Conservation (phyloP, 2,888 invertebrate genomes). For the Thumatha senex region DNA sequence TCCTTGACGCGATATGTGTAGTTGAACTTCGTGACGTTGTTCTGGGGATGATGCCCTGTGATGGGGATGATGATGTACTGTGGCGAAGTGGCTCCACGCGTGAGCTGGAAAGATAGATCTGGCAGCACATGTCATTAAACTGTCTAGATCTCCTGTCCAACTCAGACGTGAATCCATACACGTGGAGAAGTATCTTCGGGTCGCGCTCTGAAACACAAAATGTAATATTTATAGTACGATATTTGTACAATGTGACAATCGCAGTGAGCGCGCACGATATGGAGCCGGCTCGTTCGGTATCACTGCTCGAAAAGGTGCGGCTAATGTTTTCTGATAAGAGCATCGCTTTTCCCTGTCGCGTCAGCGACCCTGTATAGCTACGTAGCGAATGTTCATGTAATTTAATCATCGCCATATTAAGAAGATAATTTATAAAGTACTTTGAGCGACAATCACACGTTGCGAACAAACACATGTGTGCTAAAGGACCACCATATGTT, state of each 20-base stretch:
- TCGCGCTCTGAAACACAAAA: constrained; percentile 55
- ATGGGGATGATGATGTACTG: neutral
- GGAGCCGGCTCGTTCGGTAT: constrained; percentile 67
- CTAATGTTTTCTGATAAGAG: constrained; percentile 78
- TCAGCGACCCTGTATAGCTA: constrained; percentile 63
- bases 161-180: constrained; percentile 74
- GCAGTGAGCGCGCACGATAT: constrained; percentile 60
- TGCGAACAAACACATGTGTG: constrained; percentile 67
- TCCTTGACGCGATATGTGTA: constrained; percentile 59
- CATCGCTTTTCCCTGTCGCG: constrained; percentile 75
- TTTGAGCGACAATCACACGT: constrained; percentile 45
- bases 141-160: constrained; percentile 84
- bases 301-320: constrained; percentile 78
- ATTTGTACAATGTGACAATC: constrained; percentile 66
- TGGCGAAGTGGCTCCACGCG: constrained; percentile 62
- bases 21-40: neutral
- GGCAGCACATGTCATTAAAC: constrained; percentile 74
- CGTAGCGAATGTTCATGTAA: constrained; percentile 55
- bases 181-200: constrained; percentile 10
- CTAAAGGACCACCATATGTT: constrained; percentile 67
- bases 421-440: constrained; percentile 50
- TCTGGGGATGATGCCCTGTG: neutral
- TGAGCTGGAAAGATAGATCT: constrained; percentile 85
- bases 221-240: constrained; percentile 44
- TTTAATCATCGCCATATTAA: constrained; percentile 45